A percentile compares a stretch with the other conserved stretches of the same genome.
Evolutionary conservation across 2,113 vertebrate species (phyloP).

Genomic region (Ptilorrhoa leucosticta): DNA sequence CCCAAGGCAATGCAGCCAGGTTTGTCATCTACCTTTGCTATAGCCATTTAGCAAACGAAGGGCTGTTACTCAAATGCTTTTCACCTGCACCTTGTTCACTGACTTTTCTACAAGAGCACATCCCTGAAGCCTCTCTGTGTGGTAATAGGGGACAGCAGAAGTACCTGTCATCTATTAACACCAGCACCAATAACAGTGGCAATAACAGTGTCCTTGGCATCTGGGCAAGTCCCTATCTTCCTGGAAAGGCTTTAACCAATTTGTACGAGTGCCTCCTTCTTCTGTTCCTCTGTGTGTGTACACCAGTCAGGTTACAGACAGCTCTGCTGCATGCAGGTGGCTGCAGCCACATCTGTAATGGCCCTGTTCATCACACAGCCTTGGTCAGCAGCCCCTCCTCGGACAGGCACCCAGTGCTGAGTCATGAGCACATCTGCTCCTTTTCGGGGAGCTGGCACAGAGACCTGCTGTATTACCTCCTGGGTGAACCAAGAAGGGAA

Average conservation of each 20-base stretch:
- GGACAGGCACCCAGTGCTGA: background rate
- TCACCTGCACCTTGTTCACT: background rate
- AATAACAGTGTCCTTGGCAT: background rate
- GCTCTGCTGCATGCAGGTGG: background rate
- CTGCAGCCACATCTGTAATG: background rate
- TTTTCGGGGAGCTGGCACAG: background rate
- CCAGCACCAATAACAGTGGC: background rate
- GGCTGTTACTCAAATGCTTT: background rate
- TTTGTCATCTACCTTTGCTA: background rate
- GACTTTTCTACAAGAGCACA: background rate
- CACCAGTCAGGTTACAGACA: background rate
- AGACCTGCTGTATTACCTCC: background rate
- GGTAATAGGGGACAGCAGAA: background rate
- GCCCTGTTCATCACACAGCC: background rate
- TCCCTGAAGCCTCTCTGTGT: background rate
- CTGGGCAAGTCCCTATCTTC: background rate
- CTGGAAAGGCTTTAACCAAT: background rate
- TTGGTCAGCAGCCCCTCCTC: background rate
- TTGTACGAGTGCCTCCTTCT: background rate
- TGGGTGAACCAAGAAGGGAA: background rate
- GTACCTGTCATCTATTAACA: background rate
- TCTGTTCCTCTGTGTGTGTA: background rate
- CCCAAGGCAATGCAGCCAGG: background rate
- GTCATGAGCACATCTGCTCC: constrained; percentile 6
- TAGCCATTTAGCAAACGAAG: background rate